phyloP scores from a whole-genome alignment of 2,113 vertebrate species.

The Gallinago media region DNA sequence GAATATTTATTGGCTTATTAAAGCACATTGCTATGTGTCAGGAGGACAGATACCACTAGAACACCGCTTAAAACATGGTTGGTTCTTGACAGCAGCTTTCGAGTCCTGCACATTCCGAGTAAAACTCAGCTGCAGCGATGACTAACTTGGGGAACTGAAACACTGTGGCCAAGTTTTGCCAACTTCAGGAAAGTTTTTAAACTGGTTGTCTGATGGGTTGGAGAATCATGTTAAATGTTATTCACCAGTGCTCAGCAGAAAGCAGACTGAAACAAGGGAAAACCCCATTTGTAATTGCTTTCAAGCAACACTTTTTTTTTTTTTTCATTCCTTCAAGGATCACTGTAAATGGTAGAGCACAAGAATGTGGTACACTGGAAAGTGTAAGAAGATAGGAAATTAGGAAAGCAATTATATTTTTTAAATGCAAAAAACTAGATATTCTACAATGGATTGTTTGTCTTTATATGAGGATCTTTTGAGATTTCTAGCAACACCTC shows the following conservation, averaged over 20 bases:
- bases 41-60: neutral
- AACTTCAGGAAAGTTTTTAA: neutral
- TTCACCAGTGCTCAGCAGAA: neutral
- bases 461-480: neutral
- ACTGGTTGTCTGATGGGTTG: no score
- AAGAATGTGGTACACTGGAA: neutral
- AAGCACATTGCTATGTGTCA: neutral
- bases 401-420: neutral
- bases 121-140: neutral
- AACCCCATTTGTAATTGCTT: neutral
- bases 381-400: neutral
- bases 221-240: neutral
- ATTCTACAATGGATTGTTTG: neutral
- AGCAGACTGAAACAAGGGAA: no score
- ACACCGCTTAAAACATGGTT: neutral
- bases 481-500: neutral
- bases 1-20: neutral
- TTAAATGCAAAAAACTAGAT: neutral
- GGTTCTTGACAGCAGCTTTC: neutral
- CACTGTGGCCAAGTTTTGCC: neutral
- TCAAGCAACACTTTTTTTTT: neutral
- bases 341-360: neutral
- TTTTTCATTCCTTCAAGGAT: neutral
- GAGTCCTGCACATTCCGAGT: neutral
- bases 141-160: no score